These are phyloP conservation scores for Myzus persicae DNA, from an alignment of 1,140 invertebrate genomes.

Conservation along the genomic window DNA sequence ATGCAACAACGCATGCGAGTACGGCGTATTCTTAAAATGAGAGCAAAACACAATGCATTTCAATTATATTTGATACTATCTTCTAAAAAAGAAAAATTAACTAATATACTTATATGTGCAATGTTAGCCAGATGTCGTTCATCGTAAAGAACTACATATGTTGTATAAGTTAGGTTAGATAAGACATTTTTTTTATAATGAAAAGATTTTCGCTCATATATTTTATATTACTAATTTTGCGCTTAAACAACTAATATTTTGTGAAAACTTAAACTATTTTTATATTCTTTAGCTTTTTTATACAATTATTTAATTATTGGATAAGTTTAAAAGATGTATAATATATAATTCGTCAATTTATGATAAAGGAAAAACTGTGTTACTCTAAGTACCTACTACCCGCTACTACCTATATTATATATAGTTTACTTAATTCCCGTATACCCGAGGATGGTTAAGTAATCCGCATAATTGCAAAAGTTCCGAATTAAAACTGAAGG, in stretches of 20 bases:
- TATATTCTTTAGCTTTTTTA: not conserved
- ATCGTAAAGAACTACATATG: not conserved
- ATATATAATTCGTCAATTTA: no score
- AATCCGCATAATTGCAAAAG: not conserved
- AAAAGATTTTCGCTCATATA: not conserved
- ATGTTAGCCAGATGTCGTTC: not conserved
- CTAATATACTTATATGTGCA: not conserved
- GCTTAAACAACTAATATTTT: not conserved
- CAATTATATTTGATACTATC: not conserved
- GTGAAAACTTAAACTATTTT: not conserved
- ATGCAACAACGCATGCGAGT: no score
- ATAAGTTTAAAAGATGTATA: no score
- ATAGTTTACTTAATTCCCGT: not conserved
- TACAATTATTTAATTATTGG: not conserved
- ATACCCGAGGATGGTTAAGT: not conserved
- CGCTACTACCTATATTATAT: no score
- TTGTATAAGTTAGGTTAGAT: no score
- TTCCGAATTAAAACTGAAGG: not conserved
- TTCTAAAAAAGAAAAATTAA: not conserved
- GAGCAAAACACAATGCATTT: not conserved
- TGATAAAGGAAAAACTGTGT: no score
- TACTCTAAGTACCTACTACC: no score
- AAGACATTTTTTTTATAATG: not conserved
- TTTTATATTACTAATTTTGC: not conserved
- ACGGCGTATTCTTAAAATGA: no score